A percentile compares a stretch with the other conserved stretches of the same genome.
These are phyloP conservation scores for Cuculus canorus DNA, from an alignment of 2,797 vertebrate genomes.

Conservation along the genomic window DNA sequence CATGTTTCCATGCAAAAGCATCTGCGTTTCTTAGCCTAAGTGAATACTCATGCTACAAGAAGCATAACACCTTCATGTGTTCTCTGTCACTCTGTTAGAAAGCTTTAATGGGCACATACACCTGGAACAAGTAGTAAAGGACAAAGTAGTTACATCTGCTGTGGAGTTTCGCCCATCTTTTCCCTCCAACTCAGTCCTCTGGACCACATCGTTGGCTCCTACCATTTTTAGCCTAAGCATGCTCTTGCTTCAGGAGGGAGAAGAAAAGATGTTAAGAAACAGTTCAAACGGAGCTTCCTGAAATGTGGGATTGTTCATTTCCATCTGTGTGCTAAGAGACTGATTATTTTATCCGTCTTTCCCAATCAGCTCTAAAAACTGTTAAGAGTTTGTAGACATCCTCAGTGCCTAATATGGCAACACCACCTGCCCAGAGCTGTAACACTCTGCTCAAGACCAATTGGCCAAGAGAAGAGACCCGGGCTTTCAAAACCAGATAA, in stretches of 20 bases:
- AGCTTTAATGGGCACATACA: background rate
- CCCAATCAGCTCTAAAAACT: slow-evolving; percentile 17
- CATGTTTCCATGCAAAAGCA: background rate
- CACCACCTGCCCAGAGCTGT: background rate
- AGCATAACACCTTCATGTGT: accelerated
- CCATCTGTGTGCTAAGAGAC: slow-evolving; percentile 29
- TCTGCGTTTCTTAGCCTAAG: background rate
- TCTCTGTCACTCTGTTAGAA: background rate
- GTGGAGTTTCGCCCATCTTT: background rate
- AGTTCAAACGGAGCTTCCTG: slow-evolving; percentile 6
- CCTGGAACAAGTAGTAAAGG: background rate
- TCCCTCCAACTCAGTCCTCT: background rate
- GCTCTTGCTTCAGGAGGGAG: background rate
- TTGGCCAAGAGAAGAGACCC: background rate
- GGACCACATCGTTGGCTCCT: background rate
- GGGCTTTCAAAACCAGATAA: slow-evolving; percentile 17
- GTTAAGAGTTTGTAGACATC: background rate
- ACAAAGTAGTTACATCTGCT: background rate
- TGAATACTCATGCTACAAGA: accelerated
- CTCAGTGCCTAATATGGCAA: slow-evolving; percentile 12
- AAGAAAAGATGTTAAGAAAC: slow-evolving; percentile 43
- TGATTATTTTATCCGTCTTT: background rate
- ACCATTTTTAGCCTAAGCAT: background rate
- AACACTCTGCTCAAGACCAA: background rate
- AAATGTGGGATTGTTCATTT: background rate